phyloP scores from a whole-genome alignment of 2,797 vertebrate genomes.

The Furcifer pardalis region DNA sequence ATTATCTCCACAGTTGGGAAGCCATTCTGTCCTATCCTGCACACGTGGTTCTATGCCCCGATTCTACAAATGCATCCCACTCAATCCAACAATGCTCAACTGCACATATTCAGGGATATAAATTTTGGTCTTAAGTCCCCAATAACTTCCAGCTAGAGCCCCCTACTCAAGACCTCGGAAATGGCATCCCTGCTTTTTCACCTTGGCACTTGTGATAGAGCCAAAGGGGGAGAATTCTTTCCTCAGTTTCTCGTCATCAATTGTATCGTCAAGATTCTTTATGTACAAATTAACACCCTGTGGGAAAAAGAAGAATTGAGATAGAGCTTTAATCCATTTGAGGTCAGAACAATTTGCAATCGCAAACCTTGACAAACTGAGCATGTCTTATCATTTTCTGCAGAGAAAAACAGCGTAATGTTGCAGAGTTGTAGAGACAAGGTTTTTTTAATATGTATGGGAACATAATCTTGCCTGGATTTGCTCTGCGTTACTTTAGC shows the following conservation, averaged over 20 bases:
- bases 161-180: background rate
- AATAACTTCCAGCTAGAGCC: background rate
- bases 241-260: constrained; percentile 96
- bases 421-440: constrained; percentile 69
- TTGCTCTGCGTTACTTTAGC: constrained; percentile 66
- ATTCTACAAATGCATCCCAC: background rate
- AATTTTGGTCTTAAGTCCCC: background rate
- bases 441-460: constrained; percentile 34
- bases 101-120: background rate
- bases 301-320: too few species aligned
- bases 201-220: constrained; percentile 98
- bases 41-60: too few species aligned
- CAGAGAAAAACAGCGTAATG: constrained; percentile 12
- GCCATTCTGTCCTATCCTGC: too few species aligned
- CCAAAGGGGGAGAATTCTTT: constrained; percentile 98
- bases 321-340: too few species aligned
- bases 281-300: constrained; percentile 99
- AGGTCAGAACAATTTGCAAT: background rate
- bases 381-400: background rate
- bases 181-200: background rate
- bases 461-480: constrained; percentile 63
- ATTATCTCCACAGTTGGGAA: too few species aligned
- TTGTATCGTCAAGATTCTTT: constrained; percentile 98
- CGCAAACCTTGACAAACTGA: background rate
- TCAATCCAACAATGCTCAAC: background rate